Conservation (phyloP, 2,113 vertebrate species). For the Pantherophis guttatus region DNA sequence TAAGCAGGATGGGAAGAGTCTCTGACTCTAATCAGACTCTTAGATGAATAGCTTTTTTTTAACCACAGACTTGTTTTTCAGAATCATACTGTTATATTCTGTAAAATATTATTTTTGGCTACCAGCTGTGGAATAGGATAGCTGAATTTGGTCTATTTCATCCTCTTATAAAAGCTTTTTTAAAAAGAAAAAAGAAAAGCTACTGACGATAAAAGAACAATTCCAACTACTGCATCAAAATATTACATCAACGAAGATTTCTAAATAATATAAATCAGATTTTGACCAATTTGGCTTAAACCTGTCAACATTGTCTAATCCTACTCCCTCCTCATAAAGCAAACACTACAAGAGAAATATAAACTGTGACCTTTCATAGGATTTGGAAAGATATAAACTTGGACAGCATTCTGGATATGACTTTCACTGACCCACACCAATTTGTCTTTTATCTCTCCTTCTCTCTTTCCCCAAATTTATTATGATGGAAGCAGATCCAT, state of each 20-base stretch:
- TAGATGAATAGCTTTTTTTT: constrained; percentile 16
- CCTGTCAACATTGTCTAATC: not conserved
- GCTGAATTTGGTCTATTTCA: not conserved
- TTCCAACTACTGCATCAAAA: not conserved
- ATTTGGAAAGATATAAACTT: not conserved
- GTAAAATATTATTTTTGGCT: accelerated
- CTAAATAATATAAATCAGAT: not conserved
- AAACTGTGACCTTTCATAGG: not conserved
- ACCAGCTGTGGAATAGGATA: not conserved
- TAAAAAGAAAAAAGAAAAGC: not conserved
- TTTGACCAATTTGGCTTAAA: not conserved
- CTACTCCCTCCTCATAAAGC: not conserved
- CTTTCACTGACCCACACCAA: not conserved
- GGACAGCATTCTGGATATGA: not conserved
- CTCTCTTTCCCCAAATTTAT: not conserved
- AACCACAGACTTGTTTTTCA: not conserved
- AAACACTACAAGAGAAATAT: not conserved
- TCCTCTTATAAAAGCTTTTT: not conserved
- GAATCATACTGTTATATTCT: accelerated
- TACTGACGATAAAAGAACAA: not conserved
- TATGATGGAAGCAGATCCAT: not conserved
- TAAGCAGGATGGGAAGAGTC: no score
- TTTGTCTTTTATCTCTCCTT: not conserved
- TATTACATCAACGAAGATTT: not conserved
- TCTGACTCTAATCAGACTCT: not conserved